Evolutionary conservation across 2,888 invertebrate genomes (phyloP), one percentile per base, ranked within the genome.

Genomic region (Drosophila borborema): DNA sequence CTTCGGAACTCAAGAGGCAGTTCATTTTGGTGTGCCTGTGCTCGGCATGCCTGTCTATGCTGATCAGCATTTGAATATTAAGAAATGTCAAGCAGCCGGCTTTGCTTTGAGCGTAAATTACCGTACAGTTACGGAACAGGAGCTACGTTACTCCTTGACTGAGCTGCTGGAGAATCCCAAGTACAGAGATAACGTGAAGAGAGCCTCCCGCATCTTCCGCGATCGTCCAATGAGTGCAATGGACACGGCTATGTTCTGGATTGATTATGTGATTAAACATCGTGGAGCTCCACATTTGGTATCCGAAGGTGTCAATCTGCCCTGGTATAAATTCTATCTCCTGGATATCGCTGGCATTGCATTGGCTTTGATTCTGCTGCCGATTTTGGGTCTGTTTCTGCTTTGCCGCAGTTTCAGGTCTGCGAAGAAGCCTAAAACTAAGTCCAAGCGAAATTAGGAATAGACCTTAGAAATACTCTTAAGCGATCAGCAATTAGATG

Each of bases 231-330:
- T 87, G 20, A 71, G 70, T 6, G 87, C 93, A 0, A 79, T 92
- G 67, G 92, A 93, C 3, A 89, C 87, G 2, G 91, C 93, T 1
- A 89, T 92, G 66, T 93, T 90, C 77, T 93, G 93, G 93, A 90
- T 92, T 12, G 91, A 93, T 41, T 93, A 93, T 65, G 90, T 92
- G 0, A 89, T 93, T 5, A 81, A 91, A 8, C 90, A 93, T 70
- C 91, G 91, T 3, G 93, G 93, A 1, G 93, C 92, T 0, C 82
- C 87, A 0, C 92, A 93, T 53, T 53, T 93, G 41, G 82, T 90
- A 2, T 85, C 93, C 0, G 87, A 90, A 0, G 91, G 91, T 0
- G 51, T 87, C 10, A 81, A 91, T 28, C 64, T 93, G 6, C 67
- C 83, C 3, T 93, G 92, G 92, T 93, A 91, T 60, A 85, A 92